Evolutionary conservation across 2,888 invertebrate species (phyloP), one percentile per base, ranked within the genome.

Genomic region (Cephus runcator): DNA sequence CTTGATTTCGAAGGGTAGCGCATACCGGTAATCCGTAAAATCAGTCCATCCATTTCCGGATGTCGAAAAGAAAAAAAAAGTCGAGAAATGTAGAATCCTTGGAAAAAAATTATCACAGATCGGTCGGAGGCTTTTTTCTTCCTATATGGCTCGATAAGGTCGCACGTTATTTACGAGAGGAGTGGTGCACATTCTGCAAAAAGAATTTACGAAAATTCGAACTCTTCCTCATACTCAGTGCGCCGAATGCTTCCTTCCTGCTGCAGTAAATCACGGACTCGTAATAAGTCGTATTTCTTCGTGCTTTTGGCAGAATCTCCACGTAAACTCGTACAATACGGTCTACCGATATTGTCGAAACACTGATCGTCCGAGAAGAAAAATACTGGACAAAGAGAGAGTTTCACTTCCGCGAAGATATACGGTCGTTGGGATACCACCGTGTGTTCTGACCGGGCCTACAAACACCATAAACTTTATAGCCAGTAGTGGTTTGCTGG

Each of bases 381-480:
- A 71, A 71, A 71, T 31, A 34, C 12, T 31, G 31, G 4, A 34
- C 71, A 34, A 35, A 74, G 74, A 33, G 30, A n/a, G 81, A 86
- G 84, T 88, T 88, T 88, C 88, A 86, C 87, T 87, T 88, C 84
- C 85, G 82, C 77, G 79, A 80, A 82, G 77, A 85, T 85, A 85
- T 85, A 84, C 80, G 80, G 75, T 77, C 80, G 73, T 78, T 78
- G 71, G 71, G 71, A 36, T 30, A 74, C 74, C 74, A 74, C 74
- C 31, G 34, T 35, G 30, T 36, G 33, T 34, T 36, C 30, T 35
- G 34, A 33, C 30, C 34, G 74, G 34, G 2, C n/a, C 74, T 36
- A 88, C 84, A 86, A 88, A 88, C 83, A 87, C 86, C 88, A 87
- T 90, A 89, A 90, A 90, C 82, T 90, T 89, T 90, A 90, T 83